These are phyloP conservation scores for Vesta saturnalis DNA, from an alignment of 2,888 invertebrate species.

Conservation along the genomic window DNA sequence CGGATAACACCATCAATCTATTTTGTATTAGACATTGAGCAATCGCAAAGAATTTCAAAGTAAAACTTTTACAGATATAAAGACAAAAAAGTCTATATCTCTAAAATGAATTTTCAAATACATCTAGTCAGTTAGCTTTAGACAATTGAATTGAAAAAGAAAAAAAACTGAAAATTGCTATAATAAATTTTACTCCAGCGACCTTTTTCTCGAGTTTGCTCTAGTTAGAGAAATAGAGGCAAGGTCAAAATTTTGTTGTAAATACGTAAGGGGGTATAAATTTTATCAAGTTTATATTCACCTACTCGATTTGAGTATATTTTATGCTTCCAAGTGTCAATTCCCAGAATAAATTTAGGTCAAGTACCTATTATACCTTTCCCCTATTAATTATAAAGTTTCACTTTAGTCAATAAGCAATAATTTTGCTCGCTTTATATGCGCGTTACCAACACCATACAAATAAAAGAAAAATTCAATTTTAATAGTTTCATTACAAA, in stretches of 20 bases:
- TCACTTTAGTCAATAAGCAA: background rate
- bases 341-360: background rate
- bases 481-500: no score
- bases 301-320: background rate
- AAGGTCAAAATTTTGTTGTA: background rate
- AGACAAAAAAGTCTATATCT: no score
- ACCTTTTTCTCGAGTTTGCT: background rate
- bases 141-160: background rate
- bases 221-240: background rate
- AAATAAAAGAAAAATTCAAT: no score
- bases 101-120: no score
- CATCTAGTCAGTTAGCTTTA: no score
- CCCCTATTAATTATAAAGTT: background rate
- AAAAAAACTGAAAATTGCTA: background rate
- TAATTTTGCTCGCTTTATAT: background rate
- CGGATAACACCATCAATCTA: no score
- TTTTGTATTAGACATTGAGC: no score
- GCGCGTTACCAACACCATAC: no score
- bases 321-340: background rate
- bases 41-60: no score
- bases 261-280: background rate
- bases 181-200: background rate
- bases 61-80: no score
- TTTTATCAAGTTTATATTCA: background rate
- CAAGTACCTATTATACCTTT: background rate